Conservation (phyloP, 1,140 invertebrate genomes). For the roundworm (Caenorhabditis elegans) region DNA sequence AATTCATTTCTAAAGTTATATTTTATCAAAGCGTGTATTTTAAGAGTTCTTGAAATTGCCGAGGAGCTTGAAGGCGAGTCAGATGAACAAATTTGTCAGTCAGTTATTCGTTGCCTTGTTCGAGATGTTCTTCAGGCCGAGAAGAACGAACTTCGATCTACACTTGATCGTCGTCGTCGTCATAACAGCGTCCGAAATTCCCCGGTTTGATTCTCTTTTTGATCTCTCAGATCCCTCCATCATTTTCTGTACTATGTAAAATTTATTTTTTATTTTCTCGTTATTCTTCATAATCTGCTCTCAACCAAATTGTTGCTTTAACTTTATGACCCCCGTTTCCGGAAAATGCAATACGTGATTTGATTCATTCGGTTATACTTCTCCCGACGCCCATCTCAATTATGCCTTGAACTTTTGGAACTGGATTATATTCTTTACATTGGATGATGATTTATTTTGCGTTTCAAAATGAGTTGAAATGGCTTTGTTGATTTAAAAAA, state of each 20-base stretch:
- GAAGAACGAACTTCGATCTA: constrained; percentile 13
- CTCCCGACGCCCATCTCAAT: not conserved
- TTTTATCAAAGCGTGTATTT: not conserved
- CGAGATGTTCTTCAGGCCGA: constrained; percentile 5
- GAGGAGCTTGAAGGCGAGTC: not conserved
- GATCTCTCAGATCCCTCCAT: not conserved
- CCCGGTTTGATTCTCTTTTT: not conserved
- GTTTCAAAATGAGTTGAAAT: not conserved
- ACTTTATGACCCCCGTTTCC: not conserved
- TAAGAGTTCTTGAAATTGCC: not conserved
- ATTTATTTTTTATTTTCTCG: not conserved
- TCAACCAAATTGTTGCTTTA: not conserved
- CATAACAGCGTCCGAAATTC: constrained; percentile 18
- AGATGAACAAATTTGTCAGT: not conserved
- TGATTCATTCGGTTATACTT: constrained; percentile 1
- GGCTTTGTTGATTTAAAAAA: not conserved
- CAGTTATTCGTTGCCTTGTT: constrained; percentile 8
- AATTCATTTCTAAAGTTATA: too few relatives aligned
- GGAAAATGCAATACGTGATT: constrained; percentile 31
- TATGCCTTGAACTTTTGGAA: not conserved
- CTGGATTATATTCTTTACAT: not conserved
- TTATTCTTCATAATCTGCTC: not conserved
- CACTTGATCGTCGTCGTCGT: not conserved
- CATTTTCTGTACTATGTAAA: not conserved
- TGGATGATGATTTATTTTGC: not conserved